Base-by-base conservation (phyloP, 1,140 invertebrate genomes). In the Tigriopus japonicus region DNA sequence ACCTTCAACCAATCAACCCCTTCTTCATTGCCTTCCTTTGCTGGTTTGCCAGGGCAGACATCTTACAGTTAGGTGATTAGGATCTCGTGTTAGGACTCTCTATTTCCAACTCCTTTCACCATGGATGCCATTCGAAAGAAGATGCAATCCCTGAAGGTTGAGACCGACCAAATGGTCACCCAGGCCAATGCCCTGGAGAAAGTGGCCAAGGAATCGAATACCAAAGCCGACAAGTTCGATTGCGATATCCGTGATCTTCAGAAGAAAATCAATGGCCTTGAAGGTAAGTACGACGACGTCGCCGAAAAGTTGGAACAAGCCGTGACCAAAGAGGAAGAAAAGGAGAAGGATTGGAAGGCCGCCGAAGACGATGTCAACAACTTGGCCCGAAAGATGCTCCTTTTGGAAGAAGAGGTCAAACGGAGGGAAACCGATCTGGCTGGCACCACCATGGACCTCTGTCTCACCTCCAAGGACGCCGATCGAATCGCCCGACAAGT, bases 71-170 rank as follows among this genome's bases (percentile, higher is more conserved):
- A 35, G 28, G 28, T 35, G 28, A 35, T 35, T 35, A 35, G 28
- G 28, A 35, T 35, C 28, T 35, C 28, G 28, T 35, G 28, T 35
- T 35, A 35, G 28, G 28, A 49, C n/a, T 10, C 21, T 49, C 45
- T 49, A 5, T 21, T 21, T 6, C 45, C n/a, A 35, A 49, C 45
- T 49, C n/a, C 28, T 35, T 3, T 35, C 28, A 35, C 28, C n/a
- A 54, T 54, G 52, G 52, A 54, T 54, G 52, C 52, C 24, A 54
- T 54, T 54, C 15, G 52, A 35, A 54, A 54, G 52, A 54, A 54
- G 28, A 54, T 54, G 52, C 52, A 54, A 24, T 54, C 52, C n/a
- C 19, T 54, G 23, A 54, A 54, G 52, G 15, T 15, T 6, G 53
- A 55, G 14, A 55, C 53, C 14, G 53, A 55, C 53, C n/a, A 17